These are phyloP conservation scores for Eulithis testata DNA, from an alignment of 2,888 invertebrate genomes.

Conservation along the genomic window DNA sequence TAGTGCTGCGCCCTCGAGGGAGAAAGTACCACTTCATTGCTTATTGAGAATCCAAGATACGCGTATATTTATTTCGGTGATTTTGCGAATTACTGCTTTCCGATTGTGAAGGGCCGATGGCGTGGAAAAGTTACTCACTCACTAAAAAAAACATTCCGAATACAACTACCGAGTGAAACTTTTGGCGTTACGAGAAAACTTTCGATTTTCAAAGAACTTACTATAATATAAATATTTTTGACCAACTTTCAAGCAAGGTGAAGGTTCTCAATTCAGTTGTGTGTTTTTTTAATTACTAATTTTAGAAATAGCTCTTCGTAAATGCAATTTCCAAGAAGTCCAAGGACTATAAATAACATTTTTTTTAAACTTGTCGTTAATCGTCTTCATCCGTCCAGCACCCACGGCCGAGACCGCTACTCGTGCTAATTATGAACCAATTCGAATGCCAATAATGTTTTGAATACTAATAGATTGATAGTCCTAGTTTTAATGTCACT, in stretches of 20 bases:
- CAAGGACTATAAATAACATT: not conserved
- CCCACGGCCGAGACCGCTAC: constrained; percentile 46
- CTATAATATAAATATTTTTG: no score
- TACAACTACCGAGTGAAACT: no score
- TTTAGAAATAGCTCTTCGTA: no score
- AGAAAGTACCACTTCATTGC: constrained; percentile 27
- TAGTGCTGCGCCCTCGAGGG: constrained; percentile 9
- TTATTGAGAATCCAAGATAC: constrained; percentile 14
- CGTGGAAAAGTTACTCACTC: no score
- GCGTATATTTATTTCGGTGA: constrained; percentile 1
- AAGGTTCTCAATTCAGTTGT: no score
- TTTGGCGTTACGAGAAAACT: no score
- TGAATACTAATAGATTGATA: constrained; percentile 44
- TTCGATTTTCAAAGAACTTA: no score
- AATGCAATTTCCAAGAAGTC: not conserved
- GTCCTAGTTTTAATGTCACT: constrained; percentile 1
- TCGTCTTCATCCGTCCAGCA: constrained; percentile 20
- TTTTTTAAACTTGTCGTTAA: not conserved
- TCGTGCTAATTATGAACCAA: constrained; percentile 47
- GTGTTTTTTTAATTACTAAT: no score
- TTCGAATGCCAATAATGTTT: constrained; percentile 42
- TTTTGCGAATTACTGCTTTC: not conserved
- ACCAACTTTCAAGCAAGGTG: not conserved
- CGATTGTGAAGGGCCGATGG: no score
- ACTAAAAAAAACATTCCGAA: no score